Base-by-base conservation (phyloP, 1,140 invertebrate genomes). In the fruit fly (Drosophila melanogaster) region DNA sequence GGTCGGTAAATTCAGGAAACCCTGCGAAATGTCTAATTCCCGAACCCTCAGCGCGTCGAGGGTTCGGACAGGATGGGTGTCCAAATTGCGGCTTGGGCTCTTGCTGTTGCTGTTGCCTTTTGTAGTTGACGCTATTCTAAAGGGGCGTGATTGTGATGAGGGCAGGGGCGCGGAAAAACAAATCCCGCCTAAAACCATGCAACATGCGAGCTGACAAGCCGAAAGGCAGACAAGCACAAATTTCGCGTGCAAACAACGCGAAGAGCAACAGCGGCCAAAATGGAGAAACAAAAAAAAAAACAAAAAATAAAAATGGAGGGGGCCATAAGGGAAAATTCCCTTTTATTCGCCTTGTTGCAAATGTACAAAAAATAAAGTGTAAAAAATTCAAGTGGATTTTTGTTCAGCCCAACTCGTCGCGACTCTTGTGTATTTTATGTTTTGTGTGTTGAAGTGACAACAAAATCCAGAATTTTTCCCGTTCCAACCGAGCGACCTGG, bases 331-430 rank as follows among this genome's bases (percentile, higher is more conserved):
- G 62, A 33, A 62, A 67, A 66, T 67, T 67, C 60, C 60, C 17
- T 53, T 67, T 67, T 67, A 54, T 50, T 73, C 55, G 49, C 49
- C 49, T 57, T 51, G 58, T 65, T 71, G 80, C 43, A 80, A 84
- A 84, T 87, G 78, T 86, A 87, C 77, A 87, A 74, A 77, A 87
- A 84, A 87, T 84, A 87, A 79, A 89, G 85, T 89, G 84, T 89
- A 87, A 84, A 87, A 87, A 87, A 87, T 89, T 90, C 84, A 89
- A 87, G 84, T 89, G 84, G 85, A 87, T 89, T 89, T 89, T 89
- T 83, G 81, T 85, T 78, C 57, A 58, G 41, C 72, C 58, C 50
- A 54, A 40, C 66, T 70, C 67, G 47, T 55, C 66, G 50, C 64
- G 65, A 67, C 67, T 76, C 51, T 76, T 83, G 51, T 70, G 57